phyloP scores from a whole-genome alignment of 2,888 invertebrate species.

The Odontocolon sp. region DNA sequence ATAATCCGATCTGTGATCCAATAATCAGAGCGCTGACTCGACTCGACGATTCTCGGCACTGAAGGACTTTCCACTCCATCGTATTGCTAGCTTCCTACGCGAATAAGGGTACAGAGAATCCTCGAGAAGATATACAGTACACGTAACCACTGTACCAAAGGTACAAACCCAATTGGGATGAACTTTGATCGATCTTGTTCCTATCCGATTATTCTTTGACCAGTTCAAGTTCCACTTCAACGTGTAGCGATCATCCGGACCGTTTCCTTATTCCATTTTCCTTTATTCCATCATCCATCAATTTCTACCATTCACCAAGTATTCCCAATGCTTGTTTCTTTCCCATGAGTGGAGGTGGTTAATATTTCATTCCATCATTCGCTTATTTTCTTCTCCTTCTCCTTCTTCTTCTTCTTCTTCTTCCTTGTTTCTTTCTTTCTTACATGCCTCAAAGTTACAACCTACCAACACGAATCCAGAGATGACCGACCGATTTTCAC shows the following conservation, averaged over 20 bases:
- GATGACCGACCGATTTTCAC: no score
- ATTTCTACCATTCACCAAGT: background rate
- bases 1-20: constrained; percentile 15
- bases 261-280: background rate
- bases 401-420: no score
- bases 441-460: no score
- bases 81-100: no score
- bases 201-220: background rate
- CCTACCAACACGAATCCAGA: no score
- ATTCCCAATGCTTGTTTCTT: no score
- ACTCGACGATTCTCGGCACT: background rate
- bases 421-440: no score
- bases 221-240: background rate
- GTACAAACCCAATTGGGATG: background rate
- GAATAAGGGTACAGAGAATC: background rate
- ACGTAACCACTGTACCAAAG: background rate
- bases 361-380: no score
- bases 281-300: background rate
- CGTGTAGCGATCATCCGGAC: no score
- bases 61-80: background rate
- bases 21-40: constrained; percentile 25
- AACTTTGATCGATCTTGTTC: background rate
- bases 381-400: no score
- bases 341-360: no score
- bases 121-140: background rate